Evolutionary conservation across 2,113 vertebrate genomes (phyloP), one percentile per base, ranked within the genome.

Genomic region (Hydrochoerus hydrochaeris): DNA sequence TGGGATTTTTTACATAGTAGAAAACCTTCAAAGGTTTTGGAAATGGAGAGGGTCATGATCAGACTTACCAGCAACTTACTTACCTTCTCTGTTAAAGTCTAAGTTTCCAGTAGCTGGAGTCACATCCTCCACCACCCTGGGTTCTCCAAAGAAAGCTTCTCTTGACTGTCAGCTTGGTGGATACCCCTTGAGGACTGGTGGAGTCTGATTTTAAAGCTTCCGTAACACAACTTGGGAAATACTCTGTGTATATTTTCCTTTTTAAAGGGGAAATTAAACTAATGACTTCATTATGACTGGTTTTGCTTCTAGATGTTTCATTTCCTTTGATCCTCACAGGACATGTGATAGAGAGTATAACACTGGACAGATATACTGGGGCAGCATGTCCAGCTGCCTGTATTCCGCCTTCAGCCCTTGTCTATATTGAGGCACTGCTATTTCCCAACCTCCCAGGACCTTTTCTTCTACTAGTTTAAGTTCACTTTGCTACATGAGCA

Each of bases 261-360:
- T 80, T 87, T 89, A 73, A 80, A 80, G 62, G 63, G 32, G 84
- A 95, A 57, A 65, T 88, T 32, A 30, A 8, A 54, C 69, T 75
- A 62, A 84, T 83, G 32, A 44, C 38, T 80, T 38, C 54, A 54
- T 54, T 67, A 57, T 19, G 38, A 30, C 44, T 93, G 20, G 63
- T 77, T 89, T 32, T 89, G 38, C 69, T 65, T 63, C 0, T 88
- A 7, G 11, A 8, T 58, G 35, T 54, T 46, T 85, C 49, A 19
- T 73, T 67, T 87, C 17, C 12, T 63, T 49, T 80, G 83, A 75
- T 85, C 49, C 57, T 90, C 85, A 81, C 0, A 62, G 38, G 58
- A 57, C 35, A 52, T 75, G 57, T 71, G 67, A 58, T 19, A 26
- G 20, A 49, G 28, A 16, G 44, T 41, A 9, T 65, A 35, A 63